A percentile compares a stretch with the other conserved stretches of the same genome.
These are phyloP conservation scores for Bergia sp. DNA, from an alignment of 92 coral and sea anemone species.

Conservation along the genomic window DNA sequence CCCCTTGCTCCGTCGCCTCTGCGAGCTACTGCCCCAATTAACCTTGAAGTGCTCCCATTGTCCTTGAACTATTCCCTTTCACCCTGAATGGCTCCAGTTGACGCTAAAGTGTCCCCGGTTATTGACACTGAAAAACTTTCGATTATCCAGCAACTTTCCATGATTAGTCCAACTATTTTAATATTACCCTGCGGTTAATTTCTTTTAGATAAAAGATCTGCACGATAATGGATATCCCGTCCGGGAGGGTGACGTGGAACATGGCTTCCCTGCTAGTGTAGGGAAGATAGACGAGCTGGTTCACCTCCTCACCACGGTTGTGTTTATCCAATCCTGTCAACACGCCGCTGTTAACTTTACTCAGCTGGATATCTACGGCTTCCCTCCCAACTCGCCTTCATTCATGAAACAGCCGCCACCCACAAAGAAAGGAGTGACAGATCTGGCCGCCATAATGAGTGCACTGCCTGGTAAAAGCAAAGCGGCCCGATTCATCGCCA, in stretches of 20 bases:
- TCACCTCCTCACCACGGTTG: slow-evolving; percentile 60
- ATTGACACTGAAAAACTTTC: too few relatives aligned
- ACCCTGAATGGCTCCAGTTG: too few relatives aligned
- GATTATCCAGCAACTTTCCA: too few relatives aligned
- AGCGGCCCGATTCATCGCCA: slow-evolving; percentile 63
- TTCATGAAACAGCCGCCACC: slow-evolving; percentile 67
- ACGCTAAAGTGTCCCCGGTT: too few relatives aligned
- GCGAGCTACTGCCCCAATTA: too few relatives aligned
- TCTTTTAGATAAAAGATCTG: slow-evolving; percentile 42
- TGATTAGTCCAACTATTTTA: too few relatives aligned
- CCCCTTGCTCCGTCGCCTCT: too few relatives aligned
- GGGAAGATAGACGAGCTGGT: slow-evolving; percentile 36
- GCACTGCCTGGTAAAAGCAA: slow-evolving; percentile 62
- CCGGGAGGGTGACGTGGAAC: slow-evolving; percentile 60
- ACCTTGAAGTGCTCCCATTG: too few relatives aligned
- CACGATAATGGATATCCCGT: slow-evolving; percentile 65
- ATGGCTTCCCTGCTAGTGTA: slow-evolving; percentile 49
- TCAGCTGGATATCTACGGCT: slow-evolving; percentile 73
- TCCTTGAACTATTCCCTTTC: too few relatives aligned
- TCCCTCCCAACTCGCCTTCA: slow-evolving; percentile 76
- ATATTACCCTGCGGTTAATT: too few relatives aligned
- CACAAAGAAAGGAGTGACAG: slow-evolving; percentile 62
- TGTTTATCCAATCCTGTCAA: slow-evolving; percentile 71
- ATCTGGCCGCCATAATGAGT: slow-evolving; percentile 61
- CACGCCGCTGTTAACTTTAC: slow-evolving; percentile 84